Percentiles rank a stretch among this genome's conserved stretches.
Conservation (phyloP, 2,888 invertebrate genomes). For the Lordiphosa andalusiaca region DNA sequence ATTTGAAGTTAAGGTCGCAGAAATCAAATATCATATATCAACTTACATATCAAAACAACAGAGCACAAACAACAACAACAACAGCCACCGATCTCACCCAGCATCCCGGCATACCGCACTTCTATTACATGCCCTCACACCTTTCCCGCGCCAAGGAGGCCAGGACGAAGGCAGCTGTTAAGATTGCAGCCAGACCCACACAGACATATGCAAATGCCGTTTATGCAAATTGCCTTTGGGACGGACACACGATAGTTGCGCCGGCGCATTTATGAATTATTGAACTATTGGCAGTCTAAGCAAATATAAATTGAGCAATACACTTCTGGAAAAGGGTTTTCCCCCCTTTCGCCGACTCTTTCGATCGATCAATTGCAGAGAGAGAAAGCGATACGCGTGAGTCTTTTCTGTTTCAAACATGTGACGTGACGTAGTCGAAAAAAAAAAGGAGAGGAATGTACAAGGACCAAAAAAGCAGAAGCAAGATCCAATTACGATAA, state of each 20-base stretch:
- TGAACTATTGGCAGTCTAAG: constrained; percentile 73
- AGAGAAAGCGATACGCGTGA: constrained; percentile 61
- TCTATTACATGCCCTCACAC: constrained; percentile 66
- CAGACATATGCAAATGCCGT: constrained; percentile 55
- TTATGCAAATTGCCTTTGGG: constrained; percentile 58
- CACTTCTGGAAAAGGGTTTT: constrained; percentile 36
- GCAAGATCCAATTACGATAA: constrained; percentile 53
- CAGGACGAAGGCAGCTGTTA: constrained; percentile 17
- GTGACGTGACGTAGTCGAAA: constrained; percentile 66
- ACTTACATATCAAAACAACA: constrained; percentile 70
- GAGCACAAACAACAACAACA: constrained; percentile 55
- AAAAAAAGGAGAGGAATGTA: neutral
- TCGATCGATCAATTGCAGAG: constrained; percentile 5
- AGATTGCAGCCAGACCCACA: constrained; percentile 12
- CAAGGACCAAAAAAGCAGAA: constrained; percentile 12
- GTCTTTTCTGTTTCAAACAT: constrained; percentile 45
- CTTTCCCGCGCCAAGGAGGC: constrained; percentile 44
- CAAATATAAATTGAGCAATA: constrained; percentile 72
- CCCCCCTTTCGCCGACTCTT: constrained; percentile 12
- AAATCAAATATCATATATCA: constrained; percentile 74
- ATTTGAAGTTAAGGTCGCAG: constrained; percentile 49
- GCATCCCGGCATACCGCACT: constrained; percentile 21
- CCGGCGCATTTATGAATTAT: constrained; percentile 56
- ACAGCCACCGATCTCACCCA: constrained; percentile 24
- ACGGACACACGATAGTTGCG: constrained; percentile 44